Evolutionary conservation across 2,797 vertebrate genomes (phyloP), one percentile per base, ranked within the genome.

Genomic region (Helarctos malayanus): DNA sequence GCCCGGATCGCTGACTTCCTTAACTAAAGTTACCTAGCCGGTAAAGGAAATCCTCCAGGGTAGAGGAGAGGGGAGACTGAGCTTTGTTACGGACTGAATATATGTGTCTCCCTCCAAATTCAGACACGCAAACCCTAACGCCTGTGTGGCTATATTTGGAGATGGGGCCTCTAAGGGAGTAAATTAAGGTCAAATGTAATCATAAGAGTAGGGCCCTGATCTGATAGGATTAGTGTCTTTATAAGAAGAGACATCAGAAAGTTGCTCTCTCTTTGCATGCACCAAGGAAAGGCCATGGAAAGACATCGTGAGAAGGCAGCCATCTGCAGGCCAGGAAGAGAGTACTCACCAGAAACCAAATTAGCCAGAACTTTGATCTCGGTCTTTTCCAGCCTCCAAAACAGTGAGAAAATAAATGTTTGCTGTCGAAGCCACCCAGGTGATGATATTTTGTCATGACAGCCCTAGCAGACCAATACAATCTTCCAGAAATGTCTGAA

Each of bases 401-500:
- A 90, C 57, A 68, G n/a, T 75, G 12, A 80, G 56, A 80, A 94
- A 69, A 83, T 56, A 61, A 83, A 94, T 73, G 38, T 81, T 59
- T 86, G 19, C 76, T 95, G 54, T 91, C 83, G 82, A 82, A 97
- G 54, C n/a, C 52, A 54, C 81, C 41, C 35, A 61, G 35, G 69
- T 52, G 65, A n/a, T 27, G 47, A 38, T 47, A 41, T 88, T 91
- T 94, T 91, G 54, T 75, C 88, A 75, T 25, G 73, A 59, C 35
- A 89, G 27, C 45, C 21, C 13, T 57, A 91, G 35, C 9, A 56
- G 38, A 93, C 71, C 56, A 93, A 91, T 23, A 47, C 5, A 89
- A 81, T 25, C 59, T 69, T 89, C 80, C 8, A 91, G 49, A 95
- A 90, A 61, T 84, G 35, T 94, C 86, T 65, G 78, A 78, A 86